These are phyloP conservation scores for Bubo bubo DNA, from an alignment of 2,113 vertebrate genomes.

Conservation along the genomic window DNA sequence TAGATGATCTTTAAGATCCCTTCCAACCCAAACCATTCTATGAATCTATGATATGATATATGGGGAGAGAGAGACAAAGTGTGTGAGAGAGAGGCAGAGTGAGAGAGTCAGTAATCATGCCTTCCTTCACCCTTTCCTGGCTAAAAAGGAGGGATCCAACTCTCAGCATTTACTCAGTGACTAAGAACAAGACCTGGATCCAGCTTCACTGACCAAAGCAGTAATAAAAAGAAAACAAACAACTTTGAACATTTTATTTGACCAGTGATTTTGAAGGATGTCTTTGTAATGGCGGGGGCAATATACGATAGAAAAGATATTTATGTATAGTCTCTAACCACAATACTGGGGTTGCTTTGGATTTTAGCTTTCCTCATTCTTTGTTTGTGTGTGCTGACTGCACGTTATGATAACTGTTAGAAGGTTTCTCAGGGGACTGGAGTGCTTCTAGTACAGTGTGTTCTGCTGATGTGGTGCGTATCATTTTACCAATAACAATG, in stretches of 20 bases:
- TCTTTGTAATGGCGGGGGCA: neutral
- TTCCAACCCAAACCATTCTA: too few relatives aligned
- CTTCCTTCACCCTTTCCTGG: neutral
- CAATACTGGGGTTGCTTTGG: neutral
- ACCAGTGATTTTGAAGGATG: neutral
- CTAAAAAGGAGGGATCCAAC: neutral
- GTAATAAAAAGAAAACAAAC: neutral
- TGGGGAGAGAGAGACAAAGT: neutral
- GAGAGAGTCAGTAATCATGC: neutral
- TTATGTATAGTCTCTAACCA: neutral
- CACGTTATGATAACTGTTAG: neutral
- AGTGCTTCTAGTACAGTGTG: neutral
- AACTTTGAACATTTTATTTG: neutral
- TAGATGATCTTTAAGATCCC: too few relatives aligned
- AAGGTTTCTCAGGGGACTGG: neutral
- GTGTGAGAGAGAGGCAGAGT: neutral
- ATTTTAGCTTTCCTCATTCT: constrained; percentile 14
- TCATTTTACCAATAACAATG: neutral
- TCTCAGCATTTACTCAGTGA: neutral
- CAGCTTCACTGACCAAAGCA: neutral
- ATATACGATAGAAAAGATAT: neutral
- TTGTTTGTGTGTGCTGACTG: neutral
- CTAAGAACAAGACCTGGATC: neutral
- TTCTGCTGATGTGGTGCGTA: neutral
- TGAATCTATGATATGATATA: too few relatives aligned